These are phyloP conservation scores for Orthonychiurus folsomi DNA, from an alignment of 2,888 invertebrate genomes.

Conservation along the genomic window DNA sequence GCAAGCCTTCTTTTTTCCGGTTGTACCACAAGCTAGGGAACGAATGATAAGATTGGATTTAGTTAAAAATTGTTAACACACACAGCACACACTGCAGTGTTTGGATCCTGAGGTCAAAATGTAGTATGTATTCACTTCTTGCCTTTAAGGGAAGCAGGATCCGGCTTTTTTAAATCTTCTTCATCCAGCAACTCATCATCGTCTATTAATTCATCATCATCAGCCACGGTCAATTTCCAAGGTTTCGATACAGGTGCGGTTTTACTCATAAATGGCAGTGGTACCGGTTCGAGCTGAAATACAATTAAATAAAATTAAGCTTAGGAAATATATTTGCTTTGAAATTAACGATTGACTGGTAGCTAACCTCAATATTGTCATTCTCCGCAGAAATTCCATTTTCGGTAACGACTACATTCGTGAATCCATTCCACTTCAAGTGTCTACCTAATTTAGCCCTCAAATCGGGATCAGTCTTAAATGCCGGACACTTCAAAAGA, in stretches of 20 bases:
- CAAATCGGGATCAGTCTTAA: neutral
- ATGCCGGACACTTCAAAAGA: neutral
- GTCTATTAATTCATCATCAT: slow-evolving; percentile 72
- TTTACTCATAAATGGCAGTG: slow-evolving; percentile 13
- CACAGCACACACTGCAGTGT: neutral
- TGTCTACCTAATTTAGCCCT: slow-evolving; percentile 14
- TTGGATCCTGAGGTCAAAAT: neutral
- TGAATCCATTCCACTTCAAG: slow-evolving; percentile 22
- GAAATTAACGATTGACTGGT: too few relatives aligned
- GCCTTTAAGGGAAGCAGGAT: slow-evolving; percentile 74
- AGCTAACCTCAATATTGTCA: slow-evolving; percentile 25
- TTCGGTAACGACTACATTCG: slow-evolving; percentile 12
- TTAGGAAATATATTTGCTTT: neutral
- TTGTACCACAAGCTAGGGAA: slow-evolving; percentile 65
- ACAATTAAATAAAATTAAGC: neutral
- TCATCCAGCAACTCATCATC: slow-evolving; percentile 81
- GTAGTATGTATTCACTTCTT: slow-evolving; percentile 4
- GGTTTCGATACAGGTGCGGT: slow-evolving; percentile 2
- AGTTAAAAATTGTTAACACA: too few relatives aligned
- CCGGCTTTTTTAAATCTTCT: slow-evolving; percentile 79
- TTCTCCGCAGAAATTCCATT: slow-evolving; percentile 21
- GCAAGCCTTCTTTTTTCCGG: slow-evolving; percentile 89
- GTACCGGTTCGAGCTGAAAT: slow-evolving; percentile 7
- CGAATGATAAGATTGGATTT: too few relatives aligned
- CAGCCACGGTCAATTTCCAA: slow-evolving; percentile 41